Conservation (phyloP, 2,888 invertebrate genomes). For the Hofmannophila pseudospretella region DNA sequence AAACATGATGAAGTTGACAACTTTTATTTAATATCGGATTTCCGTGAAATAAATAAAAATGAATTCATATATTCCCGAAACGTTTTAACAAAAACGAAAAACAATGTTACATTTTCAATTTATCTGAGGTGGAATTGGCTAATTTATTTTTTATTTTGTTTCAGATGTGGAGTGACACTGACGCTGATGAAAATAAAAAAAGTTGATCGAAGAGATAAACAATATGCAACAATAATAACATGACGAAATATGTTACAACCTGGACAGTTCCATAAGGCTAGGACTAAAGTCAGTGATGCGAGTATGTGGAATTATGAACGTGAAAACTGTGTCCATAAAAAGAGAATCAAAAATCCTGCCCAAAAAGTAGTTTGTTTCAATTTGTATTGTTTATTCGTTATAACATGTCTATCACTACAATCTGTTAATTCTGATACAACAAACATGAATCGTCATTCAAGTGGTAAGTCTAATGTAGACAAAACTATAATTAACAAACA, state of each 20-base stretch:
- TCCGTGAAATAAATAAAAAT: too few species aligned
- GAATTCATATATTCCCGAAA: too few species aligned
- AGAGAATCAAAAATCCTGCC: constrained; percentile 25
- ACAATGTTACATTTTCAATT: too few species aligned
- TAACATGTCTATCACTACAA: constrained; percentile 45
- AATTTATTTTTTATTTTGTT: constrained; percentile 44
- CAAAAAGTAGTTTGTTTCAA: constrained; percentile 46
- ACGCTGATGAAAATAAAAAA: constrained; percentile 22
- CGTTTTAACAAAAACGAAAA: too few species aligned
- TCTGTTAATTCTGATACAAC: constrained; percentile 64
- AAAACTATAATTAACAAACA: constrained; percentile 34
- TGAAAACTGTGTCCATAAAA: constrained; percentile 28
- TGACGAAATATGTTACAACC: constrained; percentile 62
- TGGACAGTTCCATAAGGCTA: constrained; percentile 41
- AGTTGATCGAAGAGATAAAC: constrained; percentile 28
- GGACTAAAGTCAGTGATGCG: constrained; percentile 41
- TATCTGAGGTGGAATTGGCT: too few species aligned
- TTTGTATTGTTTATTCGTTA: constrained; percentile 46
- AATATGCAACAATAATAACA: constrained; percentile 52
- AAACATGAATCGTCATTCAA: constrained; percentile 56
- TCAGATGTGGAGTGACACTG: constrained; percentile 41
- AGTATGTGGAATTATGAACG: constrained; percentile 49
- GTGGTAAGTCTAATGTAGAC: constrained; percentile 26
- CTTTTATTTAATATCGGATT: not conserved
- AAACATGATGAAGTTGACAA: not conserved